Evolutionary conservation across 2,888 invertebrate genomes (phyloP).

Genomic region (Listrodromus nycthemerus): DNA sequence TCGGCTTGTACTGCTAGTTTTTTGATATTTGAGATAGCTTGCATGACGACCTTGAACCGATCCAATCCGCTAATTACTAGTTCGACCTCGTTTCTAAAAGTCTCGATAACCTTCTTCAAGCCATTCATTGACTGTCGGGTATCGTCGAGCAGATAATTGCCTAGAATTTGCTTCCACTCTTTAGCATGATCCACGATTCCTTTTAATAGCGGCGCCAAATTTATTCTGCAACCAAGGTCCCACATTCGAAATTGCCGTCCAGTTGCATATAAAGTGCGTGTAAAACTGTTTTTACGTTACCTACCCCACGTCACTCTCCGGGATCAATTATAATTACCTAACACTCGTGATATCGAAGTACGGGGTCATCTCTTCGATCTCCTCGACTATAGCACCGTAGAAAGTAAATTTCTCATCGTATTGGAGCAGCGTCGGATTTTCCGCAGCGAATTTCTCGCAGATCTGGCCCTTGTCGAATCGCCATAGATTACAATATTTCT

Average conservation of each 20-base stretch:
- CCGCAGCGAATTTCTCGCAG: conserved; percentile 92
- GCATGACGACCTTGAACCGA: conserved; percentile 94
- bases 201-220: conserved; percentile 89
- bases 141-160: conserved; percentile 88
- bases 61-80: conserved; percentile 92
- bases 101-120: conserved; percentile 89
- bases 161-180: conserved; percentile 92
- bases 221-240: conserved; percentile 84
- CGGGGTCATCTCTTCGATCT: conserved; percentile 87
- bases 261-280: not conserved
- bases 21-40: conserved; percentile 91
- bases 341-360: conserved; percentile 89
- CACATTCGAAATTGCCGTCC: not conserved
- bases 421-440: conserved; percentile 87
- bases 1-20: conserved; percentile 92
- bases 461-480: conserved; percentile 90
- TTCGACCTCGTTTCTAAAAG: conserved; percentile 89
- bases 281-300: not conserved
- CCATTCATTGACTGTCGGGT: conserved; percentile 89
- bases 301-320: not conserved
- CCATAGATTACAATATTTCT: conserved; percentile 91
- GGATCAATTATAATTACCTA: conserved; percentile 80
- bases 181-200: conserved; percentile 90
- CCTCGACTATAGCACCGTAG: conserved; percentile 91
- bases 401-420: conserved; percentile 95